phyloP scores from a whole-genome alignment of 2,888 invertebrate species.

The Steinernema hermaphroditum region DNA sequence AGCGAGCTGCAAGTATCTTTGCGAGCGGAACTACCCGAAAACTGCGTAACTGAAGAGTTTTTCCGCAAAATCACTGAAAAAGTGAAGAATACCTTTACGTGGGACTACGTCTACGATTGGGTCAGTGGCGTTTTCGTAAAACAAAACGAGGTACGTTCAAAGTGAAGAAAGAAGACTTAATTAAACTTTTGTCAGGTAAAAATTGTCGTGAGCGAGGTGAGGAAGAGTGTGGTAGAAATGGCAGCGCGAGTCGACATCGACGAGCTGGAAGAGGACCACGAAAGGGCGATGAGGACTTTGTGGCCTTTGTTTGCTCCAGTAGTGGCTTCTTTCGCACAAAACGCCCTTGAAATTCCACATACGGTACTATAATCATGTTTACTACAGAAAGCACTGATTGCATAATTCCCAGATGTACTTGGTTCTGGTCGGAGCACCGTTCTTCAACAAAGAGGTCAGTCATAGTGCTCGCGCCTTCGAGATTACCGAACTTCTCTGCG shows the following conservation, averaged over 20 bases:
- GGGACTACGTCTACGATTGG: slow-evolving; percentile 52
- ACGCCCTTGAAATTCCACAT: not conserved
- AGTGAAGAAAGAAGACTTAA: not conserved
- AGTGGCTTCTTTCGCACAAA: not conserved
- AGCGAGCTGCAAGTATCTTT: slow-evolving; percentile 52
- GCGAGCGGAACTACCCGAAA: slow-evolving; percentile 49
- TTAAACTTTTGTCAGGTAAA: slow-evolving; percentile 39
- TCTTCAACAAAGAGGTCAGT: slow-evolving; percentile 39
- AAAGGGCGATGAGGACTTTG: slow-evolving; percentile 48
- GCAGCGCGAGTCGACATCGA: slow-evolving; percentile 49
- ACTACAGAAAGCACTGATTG: not conserved
- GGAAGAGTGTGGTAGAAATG: slow-evolving; percentile 42
- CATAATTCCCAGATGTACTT: slow-evolving; percentile 41
- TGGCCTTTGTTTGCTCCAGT: slow-evolving; percentile 32
- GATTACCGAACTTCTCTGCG: slow-evolving; percentile 45
- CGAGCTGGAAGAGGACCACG: slow-evolving; percentile 43
- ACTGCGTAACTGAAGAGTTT: slow-evolving; percentile 43
- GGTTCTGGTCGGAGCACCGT: slow-evolving; percentile 45
- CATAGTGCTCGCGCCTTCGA: slow-evolving; percentile 46
- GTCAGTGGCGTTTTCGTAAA: slow-evolving; percentile 25
- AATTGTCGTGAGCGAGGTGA: slow-evolving; percentile 40
- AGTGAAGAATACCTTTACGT: slow-evolving; percentile 35
- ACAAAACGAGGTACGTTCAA: not conserved
- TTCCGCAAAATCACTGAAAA: slow-evolving; percentile 42
- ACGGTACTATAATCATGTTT: not conserved